A percentile compares a stretch with the other conserved stretches of the same genome.
phyloP scores from a whole-genome alignment of 2,888 invertebrate genomes.

The Drepana falcataria region DNA sequence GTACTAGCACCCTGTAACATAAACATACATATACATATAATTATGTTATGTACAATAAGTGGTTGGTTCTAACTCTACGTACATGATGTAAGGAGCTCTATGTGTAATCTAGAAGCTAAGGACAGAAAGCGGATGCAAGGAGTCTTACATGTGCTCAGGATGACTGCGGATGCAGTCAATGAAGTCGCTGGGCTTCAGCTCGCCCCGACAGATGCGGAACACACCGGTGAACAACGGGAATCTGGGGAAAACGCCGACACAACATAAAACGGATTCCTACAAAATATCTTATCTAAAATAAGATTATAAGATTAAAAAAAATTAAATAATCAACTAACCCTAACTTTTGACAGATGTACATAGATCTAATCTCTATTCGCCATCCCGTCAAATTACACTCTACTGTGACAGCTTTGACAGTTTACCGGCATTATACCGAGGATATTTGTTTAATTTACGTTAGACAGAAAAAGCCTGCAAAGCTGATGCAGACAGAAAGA shows the following conservation, averaged over 20 bases:
- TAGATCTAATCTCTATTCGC: too few species aligned
- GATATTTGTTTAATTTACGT: too few species aligned
- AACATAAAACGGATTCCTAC: slow-evolving; percentile 1
- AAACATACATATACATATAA: slow-evolving; percentile 49
- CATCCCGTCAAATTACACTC: too few species aligned
- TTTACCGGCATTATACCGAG: too few species aligned
- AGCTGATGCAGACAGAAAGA: too few species aligned
- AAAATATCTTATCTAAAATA: too few species aligned
- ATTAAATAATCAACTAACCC: not conserved
- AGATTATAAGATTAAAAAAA: not conserved
- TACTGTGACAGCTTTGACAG: too few species aligned
- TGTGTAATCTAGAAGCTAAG: slow-evolving; percentile 33
- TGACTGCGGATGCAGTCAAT: slow-evolving; percentile 96
- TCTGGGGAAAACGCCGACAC: slow-evolving; percentile 63
- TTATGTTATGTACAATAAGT: slow-evolving; percentile 46
- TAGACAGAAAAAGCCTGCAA: too few species aligned
- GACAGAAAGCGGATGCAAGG: slow-evolving; percentile 39
- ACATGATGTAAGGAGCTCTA: slow-evolving; percentile 25
- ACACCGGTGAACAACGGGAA: slow-evolving; percentile 98
- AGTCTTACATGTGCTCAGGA: slow-evolving; percentile 97
- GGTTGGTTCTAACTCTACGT: slow-evolving; percentile 42
- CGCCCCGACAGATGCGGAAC: slow-evolving; percentile 93
- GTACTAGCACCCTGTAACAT: slow-evolving; percentile 69
- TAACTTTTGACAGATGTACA: too few species aligned
- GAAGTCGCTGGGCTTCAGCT: slow-evolving; percentile 87